Evolutionary conservation across 2,888 invertebrate species (phyloP), one percentile per base, ranked within the genome.

Genomic region (Agrypnus murinus): DNA sequence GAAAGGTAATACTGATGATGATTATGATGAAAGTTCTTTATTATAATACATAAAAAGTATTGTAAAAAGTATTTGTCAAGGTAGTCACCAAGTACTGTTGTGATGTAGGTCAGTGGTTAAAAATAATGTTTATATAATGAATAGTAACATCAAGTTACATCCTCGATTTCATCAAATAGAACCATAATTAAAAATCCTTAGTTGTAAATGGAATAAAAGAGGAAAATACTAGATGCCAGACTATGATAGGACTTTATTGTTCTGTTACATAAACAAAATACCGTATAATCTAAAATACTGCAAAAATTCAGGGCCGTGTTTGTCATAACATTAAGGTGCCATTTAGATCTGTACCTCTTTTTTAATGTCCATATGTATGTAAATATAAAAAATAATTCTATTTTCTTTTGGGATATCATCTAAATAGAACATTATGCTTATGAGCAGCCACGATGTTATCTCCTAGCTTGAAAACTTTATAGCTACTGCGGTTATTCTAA

Each of bases 81-180:
- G 25, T 5, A 50, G 50, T 31, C 10, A 50, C 50, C 12, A 50
- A 50, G 31, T 31, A 32, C 2, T 12, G 50, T 0, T 12, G 25
- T 50, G 31, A 50, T 50, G 50, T 50, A 50, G 50, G 50, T 50
- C 50, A 50, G 50, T 50, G 25, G 31, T 31, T 50, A 32, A 31
- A 50, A 50, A 50, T 50, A 50, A 50, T 50, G 31, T 25, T 50
- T 31, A 50, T 50, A 50, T 25, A 50, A 25, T 31, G 50, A 32
- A 32, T n/a, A 9, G 31, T 25, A 50, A 14, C 14, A 50, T n/a
- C 31, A 50, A 9, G 7, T 10, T 48, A 48, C 25, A 25, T 48
- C 48, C 3, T 25, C 10, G 25, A 12, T 50, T 12, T n/a, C 25
- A 50, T 32, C 32, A 31, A 15, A 31, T 1, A 10, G 19, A 48